Conservation (phyloP, 2,888 invertebrate species). For the Lithophane socia region DNA sequence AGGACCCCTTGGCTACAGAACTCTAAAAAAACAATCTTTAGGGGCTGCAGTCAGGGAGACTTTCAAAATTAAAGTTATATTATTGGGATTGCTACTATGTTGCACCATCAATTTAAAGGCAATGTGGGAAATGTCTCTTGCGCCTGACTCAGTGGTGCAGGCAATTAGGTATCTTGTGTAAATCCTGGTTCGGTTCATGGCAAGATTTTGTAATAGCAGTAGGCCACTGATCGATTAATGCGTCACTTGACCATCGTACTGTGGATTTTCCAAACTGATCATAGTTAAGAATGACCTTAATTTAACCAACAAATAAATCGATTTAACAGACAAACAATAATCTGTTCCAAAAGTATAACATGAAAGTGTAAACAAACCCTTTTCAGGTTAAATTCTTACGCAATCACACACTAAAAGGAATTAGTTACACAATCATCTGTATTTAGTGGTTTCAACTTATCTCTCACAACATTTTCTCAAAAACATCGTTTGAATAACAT, state of each 20-base stretch:
- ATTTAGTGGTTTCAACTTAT: background rate
- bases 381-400: background rate
- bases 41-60: background rate
- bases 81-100: conserved; percentile 14
- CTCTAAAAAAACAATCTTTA: background rate
- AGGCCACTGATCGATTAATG: conserved; percentile 7
- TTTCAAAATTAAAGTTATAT: background rate
- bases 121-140: background rate
- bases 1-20: background rate
- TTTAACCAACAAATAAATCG: conserved; percentile 9
- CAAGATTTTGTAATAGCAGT: conserved; percentile 15
- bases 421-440: background rate
- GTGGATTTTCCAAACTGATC: conserved; percentile 28
- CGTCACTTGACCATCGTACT: conserved; percentile 28
- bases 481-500: too few species aligned
- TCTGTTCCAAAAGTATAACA: background rate
- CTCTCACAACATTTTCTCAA: background rate
- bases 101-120: conserved; percentile 19
- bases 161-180: background rate
- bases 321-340: background rate
- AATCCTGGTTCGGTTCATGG: conserved; percentile 14
- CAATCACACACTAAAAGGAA: background rate
- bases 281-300: background rate
- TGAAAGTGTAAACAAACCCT: background rate
- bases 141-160: conserved; percentile 33